Conservation (phyloP, 2,888 invertebrate species). For the Scaptomyza reducta region DNA sequence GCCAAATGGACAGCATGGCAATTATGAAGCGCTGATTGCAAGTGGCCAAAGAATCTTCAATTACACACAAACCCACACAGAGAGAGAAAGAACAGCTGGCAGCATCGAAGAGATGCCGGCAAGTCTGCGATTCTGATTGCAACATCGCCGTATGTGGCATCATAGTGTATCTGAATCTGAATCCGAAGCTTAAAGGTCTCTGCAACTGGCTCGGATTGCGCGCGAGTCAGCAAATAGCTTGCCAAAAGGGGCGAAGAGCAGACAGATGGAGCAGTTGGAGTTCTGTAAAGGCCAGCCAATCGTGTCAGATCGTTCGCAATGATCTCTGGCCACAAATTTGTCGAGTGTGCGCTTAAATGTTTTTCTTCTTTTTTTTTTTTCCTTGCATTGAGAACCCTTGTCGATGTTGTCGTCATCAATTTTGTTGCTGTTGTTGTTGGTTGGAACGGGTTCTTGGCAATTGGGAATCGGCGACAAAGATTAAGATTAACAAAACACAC, state of each 20-base stretch:
- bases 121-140: conserved; percentile 38
- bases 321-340: conserved; percentile 73
- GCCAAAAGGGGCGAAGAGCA: neutral
- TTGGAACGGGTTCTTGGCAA: conserved; percentile 37
- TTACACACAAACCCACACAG: conserved; percentile 69
- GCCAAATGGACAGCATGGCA: conserved; percentile 49
- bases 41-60: conserved; percentile 70
- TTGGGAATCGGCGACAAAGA: conserved; percentile 71
- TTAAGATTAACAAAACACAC: conserved; percentile 60
- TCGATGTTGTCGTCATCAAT: conserved; percentile 70
- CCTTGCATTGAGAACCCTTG: conserved; percentile 47
- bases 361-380: conserved; percentile 14
- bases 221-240: conserved; percentile 71
- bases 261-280: conserved; percentile 11
- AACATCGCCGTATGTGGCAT: conserved; percentile 59
- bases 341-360: conserved; percentile 80
- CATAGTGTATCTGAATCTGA: conserved; percentile 2
- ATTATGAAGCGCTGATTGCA: conserved; percentile 60
- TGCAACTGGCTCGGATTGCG: conserved; percentile 50
- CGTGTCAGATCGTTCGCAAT: conserved; percentile 42
- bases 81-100: conserved; percentile 37
- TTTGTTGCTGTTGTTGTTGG: conserved; percentile 6
- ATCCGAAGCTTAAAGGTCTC: conserved; percentile 9
- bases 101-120: conserved; percentile 34
- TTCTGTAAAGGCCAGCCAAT: conserved; percentile 30